Evolutionary conservation across 2,797 vertebrate species (phyloP).

Genomic region (Pagetopsis macropterus): DNA sequence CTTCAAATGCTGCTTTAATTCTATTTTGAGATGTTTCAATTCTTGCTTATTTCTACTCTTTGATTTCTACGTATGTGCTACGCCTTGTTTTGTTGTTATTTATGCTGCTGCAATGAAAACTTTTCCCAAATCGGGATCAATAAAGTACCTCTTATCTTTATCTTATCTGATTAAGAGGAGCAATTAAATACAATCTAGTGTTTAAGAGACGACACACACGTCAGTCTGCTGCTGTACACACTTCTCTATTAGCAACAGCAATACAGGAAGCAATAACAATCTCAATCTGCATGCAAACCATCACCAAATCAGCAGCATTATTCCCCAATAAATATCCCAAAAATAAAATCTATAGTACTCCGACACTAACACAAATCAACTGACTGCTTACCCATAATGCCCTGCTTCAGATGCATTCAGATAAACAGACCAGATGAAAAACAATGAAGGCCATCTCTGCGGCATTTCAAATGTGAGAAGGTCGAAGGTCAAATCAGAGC

Average conservation of each 20-base stretch:
- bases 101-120: too few species aligned
- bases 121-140: too few species aligned
- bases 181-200: not conserved
- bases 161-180: too few species aligned
- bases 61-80: too few species aligned
- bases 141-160: too few species aligned
- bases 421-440: conserved; percentile 18
- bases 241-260: not conserved
- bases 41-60: too few species aligned
- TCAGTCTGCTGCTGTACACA: not conserved
- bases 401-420: conserved; percentile 5
- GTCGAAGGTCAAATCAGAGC: conserved; percentile 44
- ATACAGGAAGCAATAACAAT: conserved; percentile 6
- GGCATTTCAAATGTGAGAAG: conserved; percentile 54
- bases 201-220: not conserved
- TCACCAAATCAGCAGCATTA: conserved; percentile 14
- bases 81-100: too few species aligned
- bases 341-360: not conserved
- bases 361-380: conserved; percentile 1
- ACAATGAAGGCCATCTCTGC: not conserved
- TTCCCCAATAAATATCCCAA: not conserved
- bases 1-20: too few species aligned
- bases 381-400: not conserved
- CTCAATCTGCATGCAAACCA: not conserved
- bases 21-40: too few species aligned